Percentiles rank a stretch among this genome's conserved stretches.
These are phyloP conservation scores for Meloidogyne chitwoodi DNA, from an alignment of 1,140 invertebrate species.

Conservation along the genomic window DNA sequence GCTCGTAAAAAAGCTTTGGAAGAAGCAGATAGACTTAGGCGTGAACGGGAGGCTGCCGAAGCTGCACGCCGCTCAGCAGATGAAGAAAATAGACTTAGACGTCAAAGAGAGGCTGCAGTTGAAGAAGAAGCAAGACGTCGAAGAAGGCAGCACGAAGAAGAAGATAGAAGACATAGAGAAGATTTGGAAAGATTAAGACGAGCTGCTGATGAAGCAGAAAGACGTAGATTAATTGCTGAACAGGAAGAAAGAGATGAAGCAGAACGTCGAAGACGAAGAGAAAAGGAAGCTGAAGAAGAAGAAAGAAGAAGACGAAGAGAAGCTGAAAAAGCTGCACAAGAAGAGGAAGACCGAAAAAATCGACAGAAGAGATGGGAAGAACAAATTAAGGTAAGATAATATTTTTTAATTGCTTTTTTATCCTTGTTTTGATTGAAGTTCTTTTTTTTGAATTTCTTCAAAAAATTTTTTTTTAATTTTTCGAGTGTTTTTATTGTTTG, in stretches of 20 bases:
- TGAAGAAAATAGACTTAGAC: slow-evolving; percentile 47
- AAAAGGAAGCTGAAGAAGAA: background rate
- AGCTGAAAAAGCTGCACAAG: background rate
- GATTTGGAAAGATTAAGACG: slow-evolving; percentile 31
- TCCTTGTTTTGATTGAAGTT: slow-evolving; percentile 12
- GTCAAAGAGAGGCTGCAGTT: slow-evolving; percentile 35
- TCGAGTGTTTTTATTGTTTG: background rate
- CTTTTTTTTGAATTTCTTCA: background rate
- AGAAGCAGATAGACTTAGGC: slow-evolving; percentile 54
- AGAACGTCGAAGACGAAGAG: slow-evolving; percentile 13
- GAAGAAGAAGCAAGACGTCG: slow-evolving; percentile 43
- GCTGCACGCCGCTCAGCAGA: slow-evolving; percentile 35
- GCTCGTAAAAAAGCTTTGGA: slow-evolving; percentile 56
- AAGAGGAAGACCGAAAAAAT: background rate
- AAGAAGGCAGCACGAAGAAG: slow-evolving; percentile 45
- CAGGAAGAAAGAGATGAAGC: slow-evolving; percentile 36
- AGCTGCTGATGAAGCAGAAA: slow-evolving; percentile 5
- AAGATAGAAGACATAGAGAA: slow-evolving; percentile 41
- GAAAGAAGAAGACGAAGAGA: slow-evolving; percentile 7
- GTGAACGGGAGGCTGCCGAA: slow-evolving; percentile 55
- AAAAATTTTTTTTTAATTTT: background rate
- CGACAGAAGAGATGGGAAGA: background rate
- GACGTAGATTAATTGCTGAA: slow-evolving; percentile 17
- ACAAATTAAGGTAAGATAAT: background rate
- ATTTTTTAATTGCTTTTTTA: background rate